Percentiles rank a stretch among this genome's conserved stretches.
Evolutionary conservation across 1,140 invertebrate species (phyloP).

Genomic region (Akabosia matsudoensis): DNA sequence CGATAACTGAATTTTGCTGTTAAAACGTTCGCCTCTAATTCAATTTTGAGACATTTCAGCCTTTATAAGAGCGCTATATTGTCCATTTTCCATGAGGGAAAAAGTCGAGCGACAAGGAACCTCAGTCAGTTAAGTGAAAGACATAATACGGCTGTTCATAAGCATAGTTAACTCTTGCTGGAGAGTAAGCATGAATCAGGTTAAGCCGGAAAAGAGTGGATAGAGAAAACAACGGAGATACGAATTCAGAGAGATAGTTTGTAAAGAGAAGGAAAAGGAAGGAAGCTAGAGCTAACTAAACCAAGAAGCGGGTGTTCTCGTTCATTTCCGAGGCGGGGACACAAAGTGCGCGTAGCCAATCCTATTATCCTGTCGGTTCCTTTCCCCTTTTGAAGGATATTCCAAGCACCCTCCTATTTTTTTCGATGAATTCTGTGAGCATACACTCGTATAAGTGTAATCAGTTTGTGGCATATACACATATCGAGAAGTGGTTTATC

Average conservation of each 20-base stretch:
- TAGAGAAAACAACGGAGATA: neutral
- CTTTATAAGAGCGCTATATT: conserved; percentile 48
- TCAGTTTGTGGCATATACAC: too few relatives aligned
- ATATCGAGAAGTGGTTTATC: too few relatives aligned
- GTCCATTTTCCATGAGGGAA: conserved; percentile 12
- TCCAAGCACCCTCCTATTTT: neutral
- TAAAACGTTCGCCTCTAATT: conserved; percentile 48
- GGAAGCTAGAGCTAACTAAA: neutral
- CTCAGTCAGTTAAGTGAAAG: conserved; percentile 19
- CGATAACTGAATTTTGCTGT: conserved; percentile 48
- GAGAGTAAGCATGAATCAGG: neutral
- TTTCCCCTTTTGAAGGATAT: neutral
- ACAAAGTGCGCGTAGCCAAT: neutral
- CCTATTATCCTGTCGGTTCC: neutral
- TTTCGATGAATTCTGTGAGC: neutral
- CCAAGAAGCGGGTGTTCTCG: neutral
- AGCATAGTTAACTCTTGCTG: neutral
- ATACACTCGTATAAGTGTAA: neutral
- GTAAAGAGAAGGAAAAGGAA: neutral
- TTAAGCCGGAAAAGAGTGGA: neutral
- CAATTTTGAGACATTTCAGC: conserved; percentile 48
- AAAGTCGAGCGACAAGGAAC: conserved; percentile 24
- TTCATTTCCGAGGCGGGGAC: conserved; percentile 10
- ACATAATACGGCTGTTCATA: conserved; percentile 1
- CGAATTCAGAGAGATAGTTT: neutral